phyloP scores from a whole-genome alignment of 2,888 invertebrate genomes.

The Pachliopta kotzebuea region DNA sequence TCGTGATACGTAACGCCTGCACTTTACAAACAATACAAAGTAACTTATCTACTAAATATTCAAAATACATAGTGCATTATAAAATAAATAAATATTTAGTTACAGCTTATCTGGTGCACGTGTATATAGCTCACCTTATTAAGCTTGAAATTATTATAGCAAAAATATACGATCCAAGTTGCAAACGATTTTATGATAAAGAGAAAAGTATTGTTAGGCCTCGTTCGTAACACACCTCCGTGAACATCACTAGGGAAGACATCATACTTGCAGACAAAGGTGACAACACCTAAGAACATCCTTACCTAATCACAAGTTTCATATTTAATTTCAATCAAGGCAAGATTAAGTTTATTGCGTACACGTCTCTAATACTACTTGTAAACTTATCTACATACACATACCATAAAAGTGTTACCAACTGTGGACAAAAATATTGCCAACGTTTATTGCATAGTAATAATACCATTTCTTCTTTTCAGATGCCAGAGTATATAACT shows the following conservation, averaged over 20 bases:
- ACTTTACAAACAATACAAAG: background rate
- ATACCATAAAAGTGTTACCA: background rate
- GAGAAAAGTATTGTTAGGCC: conserved; percentile 18
- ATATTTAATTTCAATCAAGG: conserved; percentile 43
- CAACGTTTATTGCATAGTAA: background rate
- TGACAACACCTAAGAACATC: conserved; percentile 18
- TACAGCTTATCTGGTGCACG: background rate
- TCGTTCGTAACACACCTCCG: conserved; percentile 4
- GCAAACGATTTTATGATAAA: background rate
- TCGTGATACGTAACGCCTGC: background rate
- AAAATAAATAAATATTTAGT: background rate
- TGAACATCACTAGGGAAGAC: conserved; percentile 19
- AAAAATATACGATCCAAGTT: background rate
- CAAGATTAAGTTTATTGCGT: conserved; percentile 48
- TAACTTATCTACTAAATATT: background rate
- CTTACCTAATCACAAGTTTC: conserved; percentile 35
- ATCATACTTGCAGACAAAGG: background rate
- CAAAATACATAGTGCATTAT: conserved; percentile 1
- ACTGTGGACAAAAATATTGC: background rate
- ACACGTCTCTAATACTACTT: conserved; percentile 31
- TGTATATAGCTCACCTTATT: background rate
- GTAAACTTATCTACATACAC: conserved; percentile 35
- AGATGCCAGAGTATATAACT: background rate
- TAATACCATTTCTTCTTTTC: background rate
- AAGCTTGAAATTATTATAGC: background rate